Evolutionary conservation across 2,888 invertebrate genomes (phyloP).

Genomic region (Lypha dubia): DNA sequence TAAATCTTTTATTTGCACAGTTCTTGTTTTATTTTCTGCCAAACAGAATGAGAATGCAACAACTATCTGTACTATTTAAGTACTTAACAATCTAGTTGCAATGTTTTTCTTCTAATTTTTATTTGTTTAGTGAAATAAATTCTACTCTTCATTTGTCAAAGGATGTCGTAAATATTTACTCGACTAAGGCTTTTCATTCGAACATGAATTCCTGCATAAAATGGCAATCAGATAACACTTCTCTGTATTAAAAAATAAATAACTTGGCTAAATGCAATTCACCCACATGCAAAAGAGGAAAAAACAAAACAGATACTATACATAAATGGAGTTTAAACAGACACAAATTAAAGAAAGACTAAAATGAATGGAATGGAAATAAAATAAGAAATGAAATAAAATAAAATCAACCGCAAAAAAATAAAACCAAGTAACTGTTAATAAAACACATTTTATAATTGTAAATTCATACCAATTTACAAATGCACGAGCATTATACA

Average conservation of each 20-base stretch:
- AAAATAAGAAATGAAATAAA: too few relatives aligned
- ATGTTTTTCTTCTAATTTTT: slow-evolving; percentile 46
- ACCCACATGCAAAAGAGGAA: slow-evolving; percentile 38
- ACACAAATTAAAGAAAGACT: slow-evolving; percentile 4
- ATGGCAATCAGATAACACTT: slow-evolving; percentile 72
- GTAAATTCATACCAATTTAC: slow-evolving; percentile 43
- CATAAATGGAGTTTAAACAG: slow-evolving; percentile 36
- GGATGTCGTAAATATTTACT: slow-evolving; percentile 71
- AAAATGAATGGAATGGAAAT: not conserved
- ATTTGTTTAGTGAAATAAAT: slow-evolving; percentile 71
- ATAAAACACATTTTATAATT: slow-evolving; percentile 72
- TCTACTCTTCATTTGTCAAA: slow-evolving; percentile 70
- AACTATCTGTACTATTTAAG: slow-evolving; percentile 44
- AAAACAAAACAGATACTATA: slow-evolving; percentile 3
- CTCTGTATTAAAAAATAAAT: slow-evolving; percentile 61
- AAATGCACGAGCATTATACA: not conserved
- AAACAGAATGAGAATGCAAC: slow-evolving; percentile 33
- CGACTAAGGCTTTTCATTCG: slow-evolving; percentile 61
- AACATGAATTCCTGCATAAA: slow-evolving; percentile 65
- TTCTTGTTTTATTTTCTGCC: slow-evolving; percentile 31
- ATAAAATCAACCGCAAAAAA: slow-evolving; percentile 55
- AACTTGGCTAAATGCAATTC: slow-evolving; percentile 64
- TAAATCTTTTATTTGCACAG: slow-evolving; percentile 52
- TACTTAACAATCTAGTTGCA: slow-evolving; percentile 33
- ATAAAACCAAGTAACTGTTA: slow-evolving; percentile 69